Evolutionary conservation across 2,113 vertebrate species (phyloP), one percentile per base, ranked within the genome.

Genomic region (Octodon degus): DNA sequence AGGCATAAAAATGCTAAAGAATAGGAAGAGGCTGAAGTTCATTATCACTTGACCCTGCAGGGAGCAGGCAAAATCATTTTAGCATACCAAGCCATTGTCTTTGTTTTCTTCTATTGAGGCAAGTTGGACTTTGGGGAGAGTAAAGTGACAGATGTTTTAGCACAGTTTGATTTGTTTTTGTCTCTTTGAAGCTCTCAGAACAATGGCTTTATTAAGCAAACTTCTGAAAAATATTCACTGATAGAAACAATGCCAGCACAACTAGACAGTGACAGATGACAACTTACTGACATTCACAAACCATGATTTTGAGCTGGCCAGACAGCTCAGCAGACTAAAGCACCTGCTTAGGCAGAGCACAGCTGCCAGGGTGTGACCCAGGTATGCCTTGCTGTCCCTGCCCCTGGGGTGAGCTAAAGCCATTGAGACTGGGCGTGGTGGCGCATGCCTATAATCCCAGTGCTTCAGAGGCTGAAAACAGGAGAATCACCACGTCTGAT

Each of bases 61-160:
- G 79, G 77, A 94, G 93, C 40, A 95, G 90, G 79, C 17, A 25
- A 86, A 95, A 72, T 70, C 63, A 65, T 87, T 88, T 94, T 84
- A 85, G 88, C 82, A 82, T 14, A 82, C 58, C 30, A 50, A 85
- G 67, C 80, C 53, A 70, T 88, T 82, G 72, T 91, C 77, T 55
- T 86, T 85, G 40, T 88, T 95, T 97, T 91, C 65, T 95, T 96
- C 68, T 30, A 37, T 0, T 9, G 86, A 91, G 83, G 87, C 92
- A 84, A 93, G 90, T 40, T 77, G 53, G 60, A 53, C 77, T 88
- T 80, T 34, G 3, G 76, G 86, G 60, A 70, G 40, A 79, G 60
- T 22, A 43, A 65, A 85, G 82, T 79, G 86, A 83, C 77, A 95
- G 89, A 58, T 40, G 81, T 40, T 92, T 89, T 77, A 88, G 43